Base-by-base conservation (phyloP, 2,888 invertebrate species). In the Blomia tropicalis region DNA sequence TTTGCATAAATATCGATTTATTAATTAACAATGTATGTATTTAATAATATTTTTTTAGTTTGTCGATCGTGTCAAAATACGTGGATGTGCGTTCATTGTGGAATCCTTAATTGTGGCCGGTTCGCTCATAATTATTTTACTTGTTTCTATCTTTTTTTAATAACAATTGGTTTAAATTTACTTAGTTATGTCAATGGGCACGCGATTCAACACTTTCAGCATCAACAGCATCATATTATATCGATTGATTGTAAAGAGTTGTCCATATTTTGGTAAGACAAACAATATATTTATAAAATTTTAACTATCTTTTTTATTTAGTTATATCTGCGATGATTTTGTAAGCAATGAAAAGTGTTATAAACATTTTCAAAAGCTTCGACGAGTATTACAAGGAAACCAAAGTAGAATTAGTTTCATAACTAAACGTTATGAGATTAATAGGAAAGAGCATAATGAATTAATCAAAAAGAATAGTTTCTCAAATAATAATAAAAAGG, bases 311-410 rank as follows among this genome's bases (percentile, higher is more conserved):
- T 36, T 53, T 36, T 59, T 64, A 65, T 78, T 41, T 76, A 85
- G 85, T 74, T 85, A 85, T 72, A 78, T 79, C 72, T 86, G 86
- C 77, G 84, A 86, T 74, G 85, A 85, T 70, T 85, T 82, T 77
- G 81, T 84, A 60, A 80, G 81, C 68, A 84, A 84, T 74, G 84
- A 85, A 72, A 78, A 81, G 43, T 76, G 78, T 67, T 74, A 77
- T 74, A 56, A 71, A 72, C 60, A 32, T 56, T 61, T 61, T 22
- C 41, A 31, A 27, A 68, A 70, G 62, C 68, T 75, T 27, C 68
- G 74, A 62, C 70, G 70, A 66, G 68, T 69, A 60, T 65, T 74
- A 22, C 70, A 73, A 68, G 65, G 70, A 36, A 62, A 69, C 44
- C 68, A 69, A 63, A 69, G 51, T 27, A 47, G 51, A 47, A 7